These are phyloP conservation scores for Neogale vison DNA, from an alignment of 2,113 vertebrate genomes.

Conservation along the genomic window DNA sequence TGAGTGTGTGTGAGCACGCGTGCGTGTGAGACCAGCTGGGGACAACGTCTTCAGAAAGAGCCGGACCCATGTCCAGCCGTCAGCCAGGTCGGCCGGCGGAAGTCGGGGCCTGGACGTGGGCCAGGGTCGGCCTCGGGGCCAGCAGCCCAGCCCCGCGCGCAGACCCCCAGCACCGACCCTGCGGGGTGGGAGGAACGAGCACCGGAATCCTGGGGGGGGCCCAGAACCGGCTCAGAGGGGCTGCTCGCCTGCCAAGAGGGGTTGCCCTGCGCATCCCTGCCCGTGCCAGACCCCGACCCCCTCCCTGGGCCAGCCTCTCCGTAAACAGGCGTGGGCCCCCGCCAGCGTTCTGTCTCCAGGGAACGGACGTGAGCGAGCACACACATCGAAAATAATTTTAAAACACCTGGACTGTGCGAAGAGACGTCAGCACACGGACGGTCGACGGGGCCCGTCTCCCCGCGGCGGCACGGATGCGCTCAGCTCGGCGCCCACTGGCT, in stretches of 20 bases:
- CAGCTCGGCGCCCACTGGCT: neutral
- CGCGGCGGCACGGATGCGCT: neutral
- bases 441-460: neutral
- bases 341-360: neutral
- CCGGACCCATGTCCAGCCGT: fast-evolving
- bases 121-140: fast-evolving
- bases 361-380: neutral
- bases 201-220: neutral
- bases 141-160: neutral
- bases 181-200: no score
- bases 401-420: neutral
- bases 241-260: neutral
- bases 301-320: neutral
- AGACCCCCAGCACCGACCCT: neutral
- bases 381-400: neutral
- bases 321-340: neutral
- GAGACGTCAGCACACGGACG: neutral
- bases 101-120: neutral
- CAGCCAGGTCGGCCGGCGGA: neutral
- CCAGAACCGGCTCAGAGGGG: no score
- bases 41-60: neutral
- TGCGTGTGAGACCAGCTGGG: neutral
- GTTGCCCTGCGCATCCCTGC: neutral
- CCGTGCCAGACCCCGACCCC: neutral
- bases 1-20: fast-evolving